Evolutionary conservation across 2,113 vertebrate genomes (phyloP), one percentile per base, ranked within the genome.

Genomic region (Colossoma macropomum): DNA sequence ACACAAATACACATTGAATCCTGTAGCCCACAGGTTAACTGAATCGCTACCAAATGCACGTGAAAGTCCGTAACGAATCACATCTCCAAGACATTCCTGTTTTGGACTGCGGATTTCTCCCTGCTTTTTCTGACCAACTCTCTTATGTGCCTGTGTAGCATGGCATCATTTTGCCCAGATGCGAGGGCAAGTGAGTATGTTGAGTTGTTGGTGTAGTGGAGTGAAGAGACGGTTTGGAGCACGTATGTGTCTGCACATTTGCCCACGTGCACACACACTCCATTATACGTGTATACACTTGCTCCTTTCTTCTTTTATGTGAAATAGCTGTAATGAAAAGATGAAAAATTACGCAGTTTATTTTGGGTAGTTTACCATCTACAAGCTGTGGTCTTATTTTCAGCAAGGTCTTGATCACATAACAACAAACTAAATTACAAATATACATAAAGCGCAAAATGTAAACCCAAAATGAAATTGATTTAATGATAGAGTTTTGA

Each of bases 1-100:
- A 75, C 60, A 82, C 73, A 77, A 70, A 82, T 81, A 59, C 50
- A 82, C 73, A 76, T 76, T 82, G 81, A 82, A 25, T 82, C 50
- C 73, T 34, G 19, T 69, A 48, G 73, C 73, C 81, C 81, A 82
- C 73, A 82, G 81, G 81, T 73, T 48, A 82, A 76, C 73, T 82
- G 73, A 82, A 82, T 59, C 52, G 12, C 63, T 76, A 77, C 81
- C 63, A 82, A 82, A 76, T 82, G 73, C 73, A 82, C 34, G 80
- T 75, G 32, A 75, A 81, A 68, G 56, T 82, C 72, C 50, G n/a
- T 68, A 82, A 82, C 80, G 62, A 82, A 82, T 82, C 34, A 48
- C 48, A 12, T 82, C 72, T 75, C 62, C 50, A 25, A 82, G 80
- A 82, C 1, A 15, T 75, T 81, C 45, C 79, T 66, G 79, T 63